Conservation (phyloP, 2,888 invertebrate species). For the Polietes domitor region DNA sequence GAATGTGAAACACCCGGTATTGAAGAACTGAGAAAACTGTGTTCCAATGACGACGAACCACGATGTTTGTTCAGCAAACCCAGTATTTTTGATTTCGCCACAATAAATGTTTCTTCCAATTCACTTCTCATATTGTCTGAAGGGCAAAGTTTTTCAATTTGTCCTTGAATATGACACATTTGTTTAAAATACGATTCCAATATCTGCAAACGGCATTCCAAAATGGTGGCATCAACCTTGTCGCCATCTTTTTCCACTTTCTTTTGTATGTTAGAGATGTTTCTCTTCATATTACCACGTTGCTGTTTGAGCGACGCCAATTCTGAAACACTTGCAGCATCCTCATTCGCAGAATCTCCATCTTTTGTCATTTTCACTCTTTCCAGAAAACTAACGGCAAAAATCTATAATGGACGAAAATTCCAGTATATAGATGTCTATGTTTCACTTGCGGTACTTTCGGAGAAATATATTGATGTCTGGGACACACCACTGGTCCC, state of each 20-base stretch:
- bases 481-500: no score
- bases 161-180: slow-evolving; percentile 44
- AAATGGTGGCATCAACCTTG: slow-evolving; percentile 41
- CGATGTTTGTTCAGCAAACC: neutral
- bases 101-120: slow-evolving; percentile 43
- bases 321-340: neutral
- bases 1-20: no score
- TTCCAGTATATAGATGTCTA: no score
- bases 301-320: slow-evolving; percentile 42
- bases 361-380: no score
- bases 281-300: slow-evolving; percentile 33
- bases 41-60: neutral
- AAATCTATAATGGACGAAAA: no score
- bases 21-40: neutral
- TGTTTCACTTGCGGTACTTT: no score
- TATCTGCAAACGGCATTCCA: slow-evolving; percentile 50
- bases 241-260: no score
- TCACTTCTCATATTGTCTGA: slow-evolving; percentile 33
- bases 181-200: slow-evolving; percentile 58
- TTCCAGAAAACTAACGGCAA: no score
- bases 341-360: no score
- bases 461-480: no score
- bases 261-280: slow-evolving; percentile 36
- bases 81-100: neutral
- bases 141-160: slow-evolving; percentile 47